Conservation (phyloP, 2,113 vertebrate genomes). For the Catharus minimus region DNA sequence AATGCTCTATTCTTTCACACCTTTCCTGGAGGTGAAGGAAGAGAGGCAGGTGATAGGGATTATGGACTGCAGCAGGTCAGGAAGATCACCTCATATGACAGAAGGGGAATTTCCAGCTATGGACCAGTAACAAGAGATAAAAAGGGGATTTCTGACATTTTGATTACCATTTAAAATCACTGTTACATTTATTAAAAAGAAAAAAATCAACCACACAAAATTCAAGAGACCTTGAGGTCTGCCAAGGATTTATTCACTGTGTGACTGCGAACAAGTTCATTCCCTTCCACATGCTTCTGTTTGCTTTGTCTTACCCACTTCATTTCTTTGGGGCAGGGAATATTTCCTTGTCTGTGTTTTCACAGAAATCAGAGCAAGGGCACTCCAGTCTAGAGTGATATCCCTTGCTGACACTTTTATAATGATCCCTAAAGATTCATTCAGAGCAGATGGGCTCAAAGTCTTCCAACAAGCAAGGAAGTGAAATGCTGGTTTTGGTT, state of each 20-base stretch:
- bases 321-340: not conserved
- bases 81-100: not conserved
- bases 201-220: not conserved
- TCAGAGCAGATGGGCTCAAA: not conserved
- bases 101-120: not conserved
- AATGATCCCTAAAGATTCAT: not conserved
- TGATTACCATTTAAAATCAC: not conserved
- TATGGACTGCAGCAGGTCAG: not conserved
- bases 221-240: not conserved
- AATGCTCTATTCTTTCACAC: not conserved
- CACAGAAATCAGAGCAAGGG: not conserved
- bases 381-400: not conserved
- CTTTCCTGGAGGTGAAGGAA: not conserved
- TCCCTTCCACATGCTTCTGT: slow-evolving; percentile 23
- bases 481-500: not conserved
- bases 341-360: slow-evolving; percentile 2
- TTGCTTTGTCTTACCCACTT: not conserved
- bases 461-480: not conserved
- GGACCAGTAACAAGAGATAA: not conserved
- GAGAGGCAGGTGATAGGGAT: not conserved
- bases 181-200: not conserved
- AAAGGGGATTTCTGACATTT: not conserved
- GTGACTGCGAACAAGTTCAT: not conserved
- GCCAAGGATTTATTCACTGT: not conserved
- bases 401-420: not conserved